Conservation (phyloP, 2,888 invertebrate genomes). For the Eurois occulta region DNA sequence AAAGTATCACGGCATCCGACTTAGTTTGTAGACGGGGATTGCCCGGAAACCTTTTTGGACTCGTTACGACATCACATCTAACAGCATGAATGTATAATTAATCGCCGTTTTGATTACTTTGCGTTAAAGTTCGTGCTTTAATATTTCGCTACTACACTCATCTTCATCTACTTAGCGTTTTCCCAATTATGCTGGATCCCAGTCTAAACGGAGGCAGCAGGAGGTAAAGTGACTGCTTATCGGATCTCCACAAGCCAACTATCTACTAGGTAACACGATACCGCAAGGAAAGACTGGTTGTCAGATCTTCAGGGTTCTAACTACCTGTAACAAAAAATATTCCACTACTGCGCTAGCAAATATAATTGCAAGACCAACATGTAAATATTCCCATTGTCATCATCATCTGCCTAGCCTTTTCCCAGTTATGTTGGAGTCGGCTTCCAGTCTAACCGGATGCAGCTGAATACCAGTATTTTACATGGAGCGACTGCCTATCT, state of each 20-base stretch:
- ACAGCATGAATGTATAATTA: constrained; percentile 24
- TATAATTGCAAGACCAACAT: constrained; percentile 4
- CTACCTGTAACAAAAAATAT: background rate
- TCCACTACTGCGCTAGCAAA: background rate
- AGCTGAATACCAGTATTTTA: too few relatives aligned
- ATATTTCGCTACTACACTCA: background rate
- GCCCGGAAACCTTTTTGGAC: constrained; percentile 10
- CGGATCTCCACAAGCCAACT: background rate
- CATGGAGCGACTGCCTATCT: too few relatives aligned
- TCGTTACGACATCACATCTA: background rate
- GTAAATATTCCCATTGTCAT: constrained; percentile 12
- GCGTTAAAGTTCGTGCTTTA: background rate
- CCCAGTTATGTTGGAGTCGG: too few relatives aligned
- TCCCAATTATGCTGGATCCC: background rate
- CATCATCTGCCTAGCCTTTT: too few relatives aligned
- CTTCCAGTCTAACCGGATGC: too few relatives aligned
- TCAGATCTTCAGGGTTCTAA: background rate
- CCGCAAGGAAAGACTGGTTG: background rate
- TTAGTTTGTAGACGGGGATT: constrained; percentile 16
- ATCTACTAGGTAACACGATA: background rate
- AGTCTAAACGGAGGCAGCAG: background rate
- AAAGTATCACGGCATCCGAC: constrained; percentile 12
- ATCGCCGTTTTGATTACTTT: constrained; percentile 2
- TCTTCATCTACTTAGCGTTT: background rate
- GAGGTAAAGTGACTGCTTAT: background rate